Evolutionary conservation across 2,888 invertebrate species (phyloP).

Genomic region (Ectropis crepuscularia): DNA sequence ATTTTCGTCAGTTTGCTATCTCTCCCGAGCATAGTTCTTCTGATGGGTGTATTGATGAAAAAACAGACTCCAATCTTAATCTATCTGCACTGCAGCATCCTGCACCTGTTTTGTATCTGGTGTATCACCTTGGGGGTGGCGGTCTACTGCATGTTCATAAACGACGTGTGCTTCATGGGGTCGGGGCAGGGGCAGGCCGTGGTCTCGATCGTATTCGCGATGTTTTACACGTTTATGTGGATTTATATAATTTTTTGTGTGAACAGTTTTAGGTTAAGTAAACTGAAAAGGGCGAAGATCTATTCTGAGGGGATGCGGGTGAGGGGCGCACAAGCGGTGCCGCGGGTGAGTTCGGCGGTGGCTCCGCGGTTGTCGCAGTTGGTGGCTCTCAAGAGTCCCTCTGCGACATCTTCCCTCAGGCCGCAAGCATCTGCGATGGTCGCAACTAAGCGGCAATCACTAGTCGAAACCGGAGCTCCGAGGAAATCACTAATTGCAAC

Average conservation of each 20-base stretch:
- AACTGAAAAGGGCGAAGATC: too few species aligned
- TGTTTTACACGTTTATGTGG: slow-evolving; percentile 7
- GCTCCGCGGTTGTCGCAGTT: too few species aligned
- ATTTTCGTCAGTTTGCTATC: not conserved
- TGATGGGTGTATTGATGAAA: not conserved
- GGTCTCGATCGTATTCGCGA: not conserved
- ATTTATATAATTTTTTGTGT: slow-evolving; percentile 5
- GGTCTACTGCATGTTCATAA: slow-evolving; percentile 4
- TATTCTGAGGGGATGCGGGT: not conserved
- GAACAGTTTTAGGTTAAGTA: slow-evolving; percentile 4
- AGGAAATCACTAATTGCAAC: too few species aligned
- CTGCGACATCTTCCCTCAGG: too few species aligned
- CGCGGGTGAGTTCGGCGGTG: too few species aligned
- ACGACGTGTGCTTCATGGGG: not conserved
- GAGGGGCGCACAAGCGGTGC: not conserved
- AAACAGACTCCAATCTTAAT: not conserved
- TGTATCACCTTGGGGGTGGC: not conserved
- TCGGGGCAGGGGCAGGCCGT: slow-evolving; percentile 4
- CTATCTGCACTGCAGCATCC: not conserved
- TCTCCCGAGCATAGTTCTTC: not conserved
- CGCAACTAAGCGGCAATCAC: too few species aligned
- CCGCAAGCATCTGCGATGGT: too few species aligned
- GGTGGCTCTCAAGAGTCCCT: too few species aligned
- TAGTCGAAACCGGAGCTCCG: too few species aligned
- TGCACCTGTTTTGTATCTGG: slow-evolving; percentile 6